Percentiles rank a stretch among this genome's conserved stretches.
phyloP scores from a whole-genome alignment of 2,888 invertebrate species.

The Cyaniris semiargus region DNA sequence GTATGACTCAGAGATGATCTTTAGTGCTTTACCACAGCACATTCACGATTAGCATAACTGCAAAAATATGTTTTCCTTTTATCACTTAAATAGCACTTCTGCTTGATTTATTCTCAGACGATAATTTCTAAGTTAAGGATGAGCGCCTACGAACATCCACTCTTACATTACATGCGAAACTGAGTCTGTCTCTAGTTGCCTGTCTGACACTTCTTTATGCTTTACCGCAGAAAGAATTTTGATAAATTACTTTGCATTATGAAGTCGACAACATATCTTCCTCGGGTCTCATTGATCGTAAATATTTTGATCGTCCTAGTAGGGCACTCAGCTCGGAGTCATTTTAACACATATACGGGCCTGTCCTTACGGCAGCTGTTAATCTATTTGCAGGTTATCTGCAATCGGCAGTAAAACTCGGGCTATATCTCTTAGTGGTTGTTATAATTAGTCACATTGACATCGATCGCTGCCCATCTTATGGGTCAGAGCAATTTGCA shows the following conservation, averaged over 20 bases:
- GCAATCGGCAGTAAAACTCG: conserved; percentile 44
- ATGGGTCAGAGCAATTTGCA: conserved; percentile 31
- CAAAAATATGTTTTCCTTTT: conserved; percentile 26
- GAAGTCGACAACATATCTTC: no score
- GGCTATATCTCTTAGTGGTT: conserved; percentile 48
- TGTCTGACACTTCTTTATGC: not conserved
- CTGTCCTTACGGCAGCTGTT: conserved; percentile 32
- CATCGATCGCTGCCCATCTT: conserved; percentile 41
- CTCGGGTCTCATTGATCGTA: not conserved
- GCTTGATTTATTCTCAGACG: conserved; percentile 13
- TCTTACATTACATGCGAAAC: not conserved
- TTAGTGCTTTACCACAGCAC: not conserved
- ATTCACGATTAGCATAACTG: conserved; percentile 12
- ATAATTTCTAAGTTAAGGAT: not conserved
- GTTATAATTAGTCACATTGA: conserved; percentile 49
- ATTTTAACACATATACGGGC: not conserved
- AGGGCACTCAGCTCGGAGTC: not conserved
- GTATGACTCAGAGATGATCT: conserved; percentile 10
- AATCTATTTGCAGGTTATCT: conserved; percentile 44
- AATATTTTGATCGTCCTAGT: not conserved
- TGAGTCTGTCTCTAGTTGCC: not conserved
- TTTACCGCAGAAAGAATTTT: not conserved
- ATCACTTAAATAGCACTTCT: conserved; percentile 28
- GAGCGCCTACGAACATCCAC: not conserved
- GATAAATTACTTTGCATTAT: no score